Conservation (phyloP, 2,797 vertebrate genomes). For the Sebastes hubbsi region DNA sequence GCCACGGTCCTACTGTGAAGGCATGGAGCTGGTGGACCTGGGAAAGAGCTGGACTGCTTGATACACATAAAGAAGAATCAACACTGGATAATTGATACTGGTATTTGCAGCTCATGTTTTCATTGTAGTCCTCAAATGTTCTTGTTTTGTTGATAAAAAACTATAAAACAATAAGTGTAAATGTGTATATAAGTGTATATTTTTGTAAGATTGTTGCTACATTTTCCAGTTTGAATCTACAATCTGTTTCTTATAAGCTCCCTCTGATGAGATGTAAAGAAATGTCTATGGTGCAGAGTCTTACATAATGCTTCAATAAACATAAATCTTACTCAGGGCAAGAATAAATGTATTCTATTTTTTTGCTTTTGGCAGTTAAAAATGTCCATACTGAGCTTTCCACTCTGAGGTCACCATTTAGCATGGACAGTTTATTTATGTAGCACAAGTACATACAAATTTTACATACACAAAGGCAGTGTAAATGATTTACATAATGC, state of each 20-base stretch:
- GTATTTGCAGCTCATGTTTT: conserved; percentile 7
- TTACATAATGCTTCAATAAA: conserved; percentile 10
- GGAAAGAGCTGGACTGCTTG: conserved; percentile 91
- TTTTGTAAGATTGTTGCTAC: background rate
- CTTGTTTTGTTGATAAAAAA: conserved; percentile 30
- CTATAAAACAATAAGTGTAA: conserved; percentile 18
- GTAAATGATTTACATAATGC: background rate
- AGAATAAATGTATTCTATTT: background rate
- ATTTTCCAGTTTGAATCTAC: background rate
- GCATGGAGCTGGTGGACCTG: conserved; percentile 88
- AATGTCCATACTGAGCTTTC: background rate
- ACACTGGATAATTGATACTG: conserved; percentile 7
- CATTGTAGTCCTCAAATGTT: background rate
- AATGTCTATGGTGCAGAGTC: background rate
- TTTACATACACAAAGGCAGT: background rate
- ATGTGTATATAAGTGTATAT: conserved; percentile 18
- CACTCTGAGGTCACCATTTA: background rate
- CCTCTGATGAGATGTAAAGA: background rate
- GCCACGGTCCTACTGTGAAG: conserved; percentile 87
- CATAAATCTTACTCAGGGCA: background rate
- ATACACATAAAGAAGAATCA: conserved; percentile 17
- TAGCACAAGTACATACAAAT: background rate
- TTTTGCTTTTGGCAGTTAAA: background rate
- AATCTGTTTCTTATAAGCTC: background rate
- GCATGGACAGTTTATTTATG: background rate